Evolutionary conservation across 2,113 vertebrate species (phyloP).

Genomic region (Meles meles): DNA sequence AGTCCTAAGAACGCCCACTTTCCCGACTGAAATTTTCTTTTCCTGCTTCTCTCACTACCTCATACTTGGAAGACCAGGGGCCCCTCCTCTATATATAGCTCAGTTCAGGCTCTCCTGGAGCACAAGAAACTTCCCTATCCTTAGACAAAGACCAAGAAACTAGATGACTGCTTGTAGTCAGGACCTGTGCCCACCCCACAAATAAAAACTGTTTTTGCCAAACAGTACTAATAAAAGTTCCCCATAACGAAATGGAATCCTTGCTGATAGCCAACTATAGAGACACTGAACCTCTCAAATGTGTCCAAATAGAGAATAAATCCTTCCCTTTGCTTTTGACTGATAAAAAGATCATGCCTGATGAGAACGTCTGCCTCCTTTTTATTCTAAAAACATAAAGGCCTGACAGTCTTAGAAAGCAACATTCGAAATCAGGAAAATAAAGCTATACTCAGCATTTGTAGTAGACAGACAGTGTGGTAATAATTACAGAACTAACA

Average conservation of each 20-base stretch:
- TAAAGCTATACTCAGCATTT: slow-evolving; percentile 16
- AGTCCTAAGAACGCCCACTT: neutral
- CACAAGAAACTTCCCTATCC: neutral
- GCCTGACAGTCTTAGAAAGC: neutral
- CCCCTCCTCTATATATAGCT: neutral
- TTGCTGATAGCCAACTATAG: slow-evolving; percentile 32
- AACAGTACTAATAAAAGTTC: neutral
- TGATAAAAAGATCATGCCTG: neutral
- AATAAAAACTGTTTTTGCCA: neutral
- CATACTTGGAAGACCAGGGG: neutral
- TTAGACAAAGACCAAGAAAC: slow-evolving; percentile 6
- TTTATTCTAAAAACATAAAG: slow-evolving; percentile 21
- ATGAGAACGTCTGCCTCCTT: neutral
- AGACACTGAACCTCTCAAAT: neutral
- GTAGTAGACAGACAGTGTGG: neutral
- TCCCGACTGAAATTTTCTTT: neutral
- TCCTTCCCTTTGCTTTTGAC: neutral
- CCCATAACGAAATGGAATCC: neutral
- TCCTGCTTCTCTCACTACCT: neutral
- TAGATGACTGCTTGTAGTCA: neutral
- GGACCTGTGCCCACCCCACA: neutral
- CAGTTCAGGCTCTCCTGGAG: neutral
- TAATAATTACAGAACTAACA: neutral
- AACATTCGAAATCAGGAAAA: slow-evolving; percentile 15
- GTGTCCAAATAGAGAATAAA: neutral